These are phyloP conservation scores for Scarus forsteni DNA, from an alignment of 2,797 vertebrate species.

Conservation along the genomic window DNA sequence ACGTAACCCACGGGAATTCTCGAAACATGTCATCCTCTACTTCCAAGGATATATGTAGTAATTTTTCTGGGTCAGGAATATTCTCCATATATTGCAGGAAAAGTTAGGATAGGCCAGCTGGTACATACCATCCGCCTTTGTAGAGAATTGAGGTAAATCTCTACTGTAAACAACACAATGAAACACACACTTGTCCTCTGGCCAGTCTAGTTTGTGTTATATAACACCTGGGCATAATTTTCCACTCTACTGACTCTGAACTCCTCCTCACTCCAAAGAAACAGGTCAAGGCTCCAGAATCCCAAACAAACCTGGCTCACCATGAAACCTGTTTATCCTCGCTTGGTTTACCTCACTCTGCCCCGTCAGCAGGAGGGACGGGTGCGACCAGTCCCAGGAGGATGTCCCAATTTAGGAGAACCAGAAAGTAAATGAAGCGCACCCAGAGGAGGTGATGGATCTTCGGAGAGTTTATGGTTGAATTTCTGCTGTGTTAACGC, in stretches of 20 bases:
- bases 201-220: not conserved
- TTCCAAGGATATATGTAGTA: no score
- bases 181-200: no score
- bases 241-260: not conserved
- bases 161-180: no score
- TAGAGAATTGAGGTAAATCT: no score
- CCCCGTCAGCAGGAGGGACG: not conserved
- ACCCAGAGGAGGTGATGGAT: not conserved
- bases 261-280: not conserved
- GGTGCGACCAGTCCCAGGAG: not conserved
- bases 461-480: constrained; percentile 1
- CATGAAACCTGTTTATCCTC: not conserved
- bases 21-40: no score
- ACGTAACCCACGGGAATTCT: no score
- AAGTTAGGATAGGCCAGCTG: no score
- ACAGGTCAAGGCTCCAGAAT: constrained; percentile 12
- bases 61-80: no score
- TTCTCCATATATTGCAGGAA: no score
- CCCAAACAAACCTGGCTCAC: constrained; percentile 1
- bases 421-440: constrained; percentile 10
- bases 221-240: constrained; percentile 2
- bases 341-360: constrained; percentile 6
- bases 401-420: not conserved
- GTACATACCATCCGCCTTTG: no score
- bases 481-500: not conserved